Evolutionary conservation across 2,797 vertebrate species (phyloP).

Genomic region (Antennarius maculatus): DNA sequence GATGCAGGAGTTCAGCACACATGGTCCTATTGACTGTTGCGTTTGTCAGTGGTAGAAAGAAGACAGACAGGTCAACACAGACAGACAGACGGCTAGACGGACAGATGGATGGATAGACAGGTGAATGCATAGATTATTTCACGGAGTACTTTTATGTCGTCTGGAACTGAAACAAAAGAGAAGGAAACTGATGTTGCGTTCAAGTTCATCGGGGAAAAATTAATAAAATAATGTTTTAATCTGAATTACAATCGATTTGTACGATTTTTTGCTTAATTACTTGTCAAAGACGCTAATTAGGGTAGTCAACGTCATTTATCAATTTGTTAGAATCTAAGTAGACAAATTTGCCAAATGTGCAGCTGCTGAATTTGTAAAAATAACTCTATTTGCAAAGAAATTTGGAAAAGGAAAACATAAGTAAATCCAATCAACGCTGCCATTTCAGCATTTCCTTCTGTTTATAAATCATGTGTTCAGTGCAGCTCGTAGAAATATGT

Average conservation of each 20-base stretch:
- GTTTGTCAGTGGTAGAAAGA: constrained; percentile 20
- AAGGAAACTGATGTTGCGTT: constrained; percentile 42
- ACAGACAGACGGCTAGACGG: constrained; percentile 6
- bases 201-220: rapidly evolving
- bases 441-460: too few relatives aligned
- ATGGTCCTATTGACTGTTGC: constrained; percentile 56
- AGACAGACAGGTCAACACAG: not conserved
- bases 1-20: constrained; percentile 42
- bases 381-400: too few relatives aligned
- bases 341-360: not conserved
- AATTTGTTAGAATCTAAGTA: not conserved
- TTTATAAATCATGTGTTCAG: too few relatives aligned
- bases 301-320: not conserved
- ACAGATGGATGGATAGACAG: constrained; percentile 7
- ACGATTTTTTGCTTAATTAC: not conserved
- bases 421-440: too few relatives aligned
- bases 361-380: not conserved
- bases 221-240: not conserved
- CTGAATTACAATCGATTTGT: not conserved
- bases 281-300: not conserved
- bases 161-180: constrained; percentile 41
- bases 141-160: constrained; percentile 16
- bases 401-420: too few relatives aligned
- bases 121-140: constrained; percentile 2
- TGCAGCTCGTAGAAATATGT: not conserved